These are phyloP conservation scores for Sebastes miniatus DNA, from an alignment of 2,797 vertebrate species.

Conservation along the genomic window DNA sequence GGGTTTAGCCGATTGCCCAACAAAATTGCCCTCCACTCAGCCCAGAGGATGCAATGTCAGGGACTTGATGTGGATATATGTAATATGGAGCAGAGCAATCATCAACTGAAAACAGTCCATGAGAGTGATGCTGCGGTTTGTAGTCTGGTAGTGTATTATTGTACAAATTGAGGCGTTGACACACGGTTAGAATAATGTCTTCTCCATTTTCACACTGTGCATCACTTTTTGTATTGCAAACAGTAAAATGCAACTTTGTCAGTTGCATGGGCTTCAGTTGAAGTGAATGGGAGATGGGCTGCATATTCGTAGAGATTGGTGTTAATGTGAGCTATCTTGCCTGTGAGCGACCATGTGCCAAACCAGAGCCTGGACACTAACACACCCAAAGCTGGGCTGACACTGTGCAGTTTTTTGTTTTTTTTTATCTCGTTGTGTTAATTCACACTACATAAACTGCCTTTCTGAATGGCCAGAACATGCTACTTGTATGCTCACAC, in stretches of 20 bases:
- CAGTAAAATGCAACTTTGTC: neutral
- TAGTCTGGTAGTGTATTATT: neutral
- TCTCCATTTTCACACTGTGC: neutral
- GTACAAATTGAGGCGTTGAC: neutral
- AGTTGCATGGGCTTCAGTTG: neutral
- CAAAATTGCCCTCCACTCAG: neutral
- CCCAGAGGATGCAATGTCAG: neutral
- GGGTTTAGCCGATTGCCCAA: neutral
- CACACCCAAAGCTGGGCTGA: neutral
- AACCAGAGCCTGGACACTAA: neutral
- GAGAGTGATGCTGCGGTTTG: neutral
- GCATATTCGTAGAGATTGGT: neutral
- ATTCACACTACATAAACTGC: neutral
- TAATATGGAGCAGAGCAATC: neutral
- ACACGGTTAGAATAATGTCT: neutral
- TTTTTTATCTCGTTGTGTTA: neutral
- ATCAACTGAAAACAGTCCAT: neutral
- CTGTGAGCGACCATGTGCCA: neutral
- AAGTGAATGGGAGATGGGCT: neutral
- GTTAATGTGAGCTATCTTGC: neutral
- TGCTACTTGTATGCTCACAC: neutral
- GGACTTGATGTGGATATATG: neutral
- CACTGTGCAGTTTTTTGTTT: neutral
- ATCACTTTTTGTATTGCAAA: neutral
- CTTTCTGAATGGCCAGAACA: neutral